Percentiles rank a stretch among this genome's conserved stretches.
These are phyloP conservation scores for Salmo trutta DNA, from an alignment of 2,797 vertebrate species.

Conservation along the genomic window DNA sequence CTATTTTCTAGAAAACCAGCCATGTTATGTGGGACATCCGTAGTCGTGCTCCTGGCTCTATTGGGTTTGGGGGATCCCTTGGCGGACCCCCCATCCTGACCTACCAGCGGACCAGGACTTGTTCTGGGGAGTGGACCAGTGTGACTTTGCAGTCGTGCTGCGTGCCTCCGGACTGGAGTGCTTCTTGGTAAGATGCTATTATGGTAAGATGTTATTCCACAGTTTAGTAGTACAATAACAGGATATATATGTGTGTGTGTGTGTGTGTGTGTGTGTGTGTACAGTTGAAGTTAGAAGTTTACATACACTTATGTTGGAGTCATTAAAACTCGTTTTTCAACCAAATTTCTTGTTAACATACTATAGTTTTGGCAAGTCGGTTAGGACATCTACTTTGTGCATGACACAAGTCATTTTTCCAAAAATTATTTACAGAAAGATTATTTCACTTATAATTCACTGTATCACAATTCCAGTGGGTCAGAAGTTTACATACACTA, in stretches of 20 bases:
- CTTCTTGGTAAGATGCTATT: conserved; percentile 92
- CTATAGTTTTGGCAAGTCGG: too few relatives aligned
- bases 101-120: conserved; percentile 69
- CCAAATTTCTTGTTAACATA: too few relatives aligned
- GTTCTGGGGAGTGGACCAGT: conserved; percentile 80
- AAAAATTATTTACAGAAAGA: too few relatives aligned
- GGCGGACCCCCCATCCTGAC: conserved; percentile 45
- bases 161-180: conserved; percentile 76
- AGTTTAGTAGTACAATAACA: not conserved
- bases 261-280: not conserved
- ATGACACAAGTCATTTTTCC: too few relatives aligned
- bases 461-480: too few relatives aligned
- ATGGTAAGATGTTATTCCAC: conserved; percentile 75
- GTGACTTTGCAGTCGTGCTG: conserved; percentile 86
- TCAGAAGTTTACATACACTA: too few relatives aligned
- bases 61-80: conserved; percentile 55
- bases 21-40: conserved; percentile 50
- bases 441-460: too few relatives aligned
- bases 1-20: conserved; percentile 5
- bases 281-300: too few relatives aligned
- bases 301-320: too few relatives aligned
- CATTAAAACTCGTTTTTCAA: too few relatives aligned
- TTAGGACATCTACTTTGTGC: too few relatives aligned
- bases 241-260: not conserved
- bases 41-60: conserved; percentile 33